Conservation (phyloP, 2,797 vertebrate species). For the Pelochelys cantorii region DNA sequence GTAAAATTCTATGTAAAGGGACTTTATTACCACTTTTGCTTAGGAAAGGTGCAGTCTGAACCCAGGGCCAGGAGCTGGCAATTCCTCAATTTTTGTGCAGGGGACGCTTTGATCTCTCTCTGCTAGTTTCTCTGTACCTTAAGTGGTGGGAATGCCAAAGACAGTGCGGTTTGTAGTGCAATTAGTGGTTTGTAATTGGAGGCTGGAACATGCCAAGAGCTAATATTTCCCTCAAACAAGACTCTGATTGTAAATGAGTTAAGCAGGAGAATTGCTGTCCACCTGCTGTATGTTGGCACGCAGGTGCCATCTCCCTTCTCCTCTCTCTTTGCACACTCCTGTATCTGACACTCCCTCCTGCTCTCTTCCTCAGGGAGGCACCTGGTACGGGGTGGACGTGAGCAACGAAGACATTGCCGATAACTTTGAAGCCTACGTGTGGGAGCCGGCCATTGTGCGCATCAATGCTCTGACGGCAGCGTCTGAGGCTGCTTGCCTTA, state of each 20-base stretch:
- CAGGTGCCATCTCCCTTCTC: not conserved
- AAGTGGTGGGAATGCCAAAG: not conserved
- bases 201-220: not conserved
- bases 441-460: conserved; percentile 94
- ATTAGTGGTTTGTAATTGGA: not conserved
- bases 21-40: not conserved
- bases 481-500: conserved; percentile 95
- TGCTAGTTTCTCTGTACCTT: not conserved
- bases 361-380: conserved; percentile 83
- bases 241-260: not conserved
- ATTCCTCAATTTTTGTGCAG: not conserved
- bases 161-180: not conserved
- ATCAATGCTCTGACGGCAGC: conserved; percentile 95
- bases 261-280: not conserved
- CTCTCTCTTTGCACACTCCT: not conserved
- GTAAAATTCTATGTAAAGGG: not conserved
- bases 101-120: not conserved
- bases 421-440: conserved; percentile 92
- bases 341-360: fast-evolving
- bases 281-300: not conserved
- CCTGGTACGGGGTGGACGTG: conserved; percentile 96
- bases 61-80: not conserved
- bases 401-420: conserved; percentile 96
- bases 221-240: not conserved
- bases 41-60: not conserved